These are phyloP conservation scores for Dermatemys mawii DNA, from an alignment of 2,113 vertebrate species.

Conservation along the genomic window DNA sequence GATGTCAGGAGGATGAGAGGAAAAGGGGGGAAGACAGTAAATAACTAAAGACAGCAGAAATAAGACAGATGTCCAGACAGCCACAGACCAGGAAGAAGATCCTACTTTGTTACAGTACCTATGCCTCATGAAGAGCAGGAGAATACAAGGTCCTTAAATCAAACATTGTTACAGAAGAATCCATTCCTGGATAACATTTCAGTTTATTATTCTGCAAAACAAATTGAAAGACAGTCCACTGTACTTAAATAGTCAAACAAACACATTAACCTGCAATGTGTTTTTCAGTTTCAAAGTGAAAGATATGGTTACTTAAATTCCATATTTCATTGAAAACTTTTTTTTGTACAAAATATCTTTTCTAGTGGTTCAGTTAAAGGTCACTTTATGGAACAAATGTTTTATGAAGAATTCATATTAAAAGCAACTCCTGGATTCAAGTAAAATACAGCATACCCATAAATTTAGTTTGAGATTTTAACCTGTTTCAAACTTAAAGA, in stretches of 20 bases:
- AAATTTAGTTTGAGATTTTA: conserved; percentile 72
- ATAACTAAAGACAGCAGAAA: neutral
- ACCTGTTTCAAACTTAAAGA: conserved; percentile 68
- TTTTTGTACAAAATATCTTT: neutral
- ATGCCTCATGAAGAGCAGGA: neutral
- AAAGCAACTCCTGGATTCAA: conserved; percentile 46
- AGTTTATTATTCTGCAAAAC: neutral
- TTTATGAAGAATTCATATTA: conserved; percentile 52
- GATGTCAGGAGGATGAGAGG: neutral
- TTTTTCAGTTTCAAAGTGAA: neutral
- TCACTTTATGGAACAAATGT: neutral
- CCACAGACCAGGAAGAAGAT: neutral
- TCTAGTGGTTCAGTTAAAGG: conserved; percentile 26
- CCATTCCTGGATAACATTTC: neutral
- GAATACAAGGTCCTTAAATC: neutral
- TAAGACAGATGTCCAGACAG: neutral
- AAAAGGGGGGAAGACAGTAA: neutral
- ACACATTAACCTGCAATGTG: neutral
- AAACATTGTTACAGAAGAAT: neutral
- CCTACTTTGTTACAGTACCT: neutral
- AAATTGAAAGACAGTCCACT: neutral
- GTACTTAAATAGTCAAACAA: neutral
- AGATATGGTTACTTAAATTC: conserved; percentile 1
- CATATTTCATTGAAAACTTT: conserved; percentile 26
- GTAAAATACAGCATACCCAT: conserved; percentile 68